Evolutionary conservation across 2,113 vertebrate genomes (phyloP), one percentile per base, ranked within the genome.

Genomic region (Rhinichthys klamathensis): DNA sequence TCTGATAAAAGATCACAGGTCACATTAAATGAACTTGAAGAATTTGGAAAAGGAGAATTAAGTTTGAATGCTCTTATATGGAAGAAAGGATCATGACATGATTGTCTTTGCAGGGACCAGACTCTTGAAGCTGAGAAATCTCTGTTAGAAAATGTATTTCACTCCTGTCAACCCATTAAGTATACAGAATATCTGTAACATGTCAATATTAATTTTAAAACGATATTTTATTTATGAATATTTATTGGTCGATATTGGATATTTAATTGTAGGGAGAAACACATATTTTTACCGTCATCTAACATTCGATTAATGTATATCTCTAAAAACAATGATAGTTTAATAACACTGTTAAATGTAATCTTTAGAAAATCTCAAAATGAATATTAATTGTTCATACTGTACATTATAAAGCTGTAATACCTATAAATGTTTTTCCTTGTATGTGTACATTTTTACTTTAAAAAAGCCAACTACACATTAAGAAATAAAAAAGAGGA

Each of bases 1-100:
- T 51, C 25, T 90, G 86, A 91, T 91, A 56, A 78, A 56, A 80
- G 61, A 88, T 81, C 78, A 49, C 44, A 38, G 83, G 78, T 74
- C 83, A 85, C 56, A n/a, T 49, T 51, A 78, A 69, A 82, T 41
- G 61, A 77, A 70, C 72, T 75, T 46, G 18, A 82, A 84, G 32
- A 84, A 82, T 65, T 70, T 46, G 23, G 77, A 85, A n/a, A 74
- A 49, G 70, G 61, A 87, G 74, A 70, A 77, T 46, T 51, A 16
- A 27, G 61, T 81, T 74, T 30, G 78, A 60, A 56, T 60, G 67
- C 30, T 74, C 67, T 85, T 69, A 49, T 44, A 8, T 63, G 32
- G 12, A 61, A 41, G 54, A 60, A 79, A 23, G 38, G 58, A 84
- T 18, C 58, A 25, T 80, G 56, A 78, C 87, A 87, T 90, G 89